A percentile compares a stretch with the other conserved stretches of the same genome.
Evolutionary conservation across 2,888 invertebrate species (phyloP).

Genomic region (Nemotelus nigrinus): DNA sequence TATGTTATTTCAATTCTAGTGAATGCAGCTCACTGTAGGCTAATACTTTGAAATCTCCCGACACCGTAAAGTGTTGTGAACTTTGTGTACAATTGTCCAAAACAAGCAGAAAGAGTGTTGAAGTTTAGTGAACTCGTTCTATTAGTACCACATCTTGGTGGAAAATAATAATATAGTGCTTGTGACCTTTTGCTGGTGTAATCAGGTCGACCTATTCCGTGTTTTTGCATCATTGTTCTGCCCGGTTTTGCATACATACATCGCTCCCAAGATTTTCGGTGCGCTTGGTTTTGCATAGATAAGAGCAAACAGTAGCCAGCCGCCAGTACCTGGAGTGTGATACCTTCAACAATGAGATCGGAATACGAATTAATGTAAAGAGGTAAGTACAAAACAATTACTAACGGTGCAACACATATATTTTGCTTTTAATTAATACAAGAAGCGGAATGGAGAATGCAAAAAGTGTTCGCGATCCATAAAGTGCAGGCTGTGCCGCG

Average conservation of each 20-base stretch:
- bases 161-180: background rate
- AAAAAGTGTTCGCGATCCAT: background rate
- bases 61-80: constrained; percentile 9
- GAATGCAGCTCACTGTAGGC: background rate
- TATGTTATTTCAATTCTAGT: background rate
- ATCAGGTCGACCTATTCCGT: background rate
- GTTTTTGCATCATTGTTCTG: no score
- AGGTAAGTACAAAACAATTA: constrained; percentile 22
- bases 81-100: background rate
- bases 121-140: background rate
- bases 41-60: background rate
- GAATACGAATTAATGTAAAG: constrained; percentile 25
- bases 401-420: background rate
- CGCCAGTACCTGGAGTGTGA: background rate
- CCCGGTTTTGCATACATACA: no score
- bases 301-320: background rate
- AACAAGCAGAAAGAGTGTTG: background rate
- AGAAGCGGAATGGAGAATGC: constrained; percentile 1
- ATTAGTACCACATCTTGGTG: background rate
- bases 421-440: constrained; percentile 17
- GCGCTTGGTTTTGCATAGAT: no score
- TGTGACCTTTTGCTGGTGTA: no score
- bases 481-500: background rate
- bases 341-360: constrained; percentile 6
- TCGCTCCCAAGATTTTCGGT: no score